These are phyloP conservation scores for Peromyscus maniculatus DNA, from an alignment of 2,113 vertebrate species.

Conservation along the genomic window DNA sequence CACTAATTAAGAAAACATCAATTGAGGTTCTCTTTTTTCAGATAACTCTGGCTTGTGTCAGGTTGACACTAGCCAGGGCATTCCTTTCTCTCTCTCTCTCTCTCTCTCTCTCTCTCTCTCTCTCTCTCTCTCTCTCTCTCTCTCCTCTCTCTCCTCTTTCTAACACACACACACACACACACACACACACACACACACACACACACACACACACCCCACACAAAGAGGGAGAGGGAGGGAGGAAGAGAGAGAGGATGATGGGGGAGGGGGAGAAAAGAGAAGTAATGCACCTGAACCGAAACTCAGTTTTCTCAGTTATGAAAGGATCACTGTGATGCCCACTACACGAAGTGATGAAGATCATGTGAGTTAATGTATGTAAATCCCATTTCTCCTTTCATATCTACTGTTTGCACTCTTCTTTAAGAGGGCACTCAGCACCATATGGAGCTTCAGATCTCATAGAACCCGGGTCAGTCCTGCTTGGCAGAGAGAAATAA, in stretches of 20 bases:
- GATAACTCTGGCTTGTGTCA: too few species aligned
- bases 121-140: too few species aligned
- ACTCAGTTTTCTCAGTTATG: constrained; percentile 4
- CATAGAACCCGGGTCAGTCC: neutral
- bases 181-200: neutral
- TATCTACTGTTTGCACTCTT: neutral
- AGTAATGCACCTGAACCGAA: neutral
- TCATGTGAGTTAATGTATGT: neutral
- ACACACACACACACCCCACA: too few species aligned
- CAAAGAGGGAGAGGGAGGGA: neutral
- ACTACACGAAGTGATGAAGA: neutral
- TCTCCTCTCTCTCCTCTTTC: too few species aligned
- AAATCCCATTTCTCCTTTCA: neutral
- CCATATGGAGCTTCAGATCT: neutral
- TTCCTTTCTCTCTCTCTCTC: too few species aligned
- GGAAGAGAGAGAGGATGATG: neutral
- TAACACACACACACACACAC: neutral
- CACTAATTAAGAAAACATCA: too few species aligned
- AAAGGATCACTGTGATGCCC: neutral
- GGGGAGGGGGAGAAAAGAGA: neutral
- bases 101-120: too few species aligned
- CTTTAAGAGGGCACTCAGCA: neutral
- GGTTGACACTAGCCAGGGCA: too few species aligned
- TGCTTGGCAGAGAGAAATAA: neutral
- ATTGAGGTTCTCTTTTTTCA: too few species aligned